Conservation (phyloP, 2,888 invertebrate genomes). For the Colletes collaris region DNA sequence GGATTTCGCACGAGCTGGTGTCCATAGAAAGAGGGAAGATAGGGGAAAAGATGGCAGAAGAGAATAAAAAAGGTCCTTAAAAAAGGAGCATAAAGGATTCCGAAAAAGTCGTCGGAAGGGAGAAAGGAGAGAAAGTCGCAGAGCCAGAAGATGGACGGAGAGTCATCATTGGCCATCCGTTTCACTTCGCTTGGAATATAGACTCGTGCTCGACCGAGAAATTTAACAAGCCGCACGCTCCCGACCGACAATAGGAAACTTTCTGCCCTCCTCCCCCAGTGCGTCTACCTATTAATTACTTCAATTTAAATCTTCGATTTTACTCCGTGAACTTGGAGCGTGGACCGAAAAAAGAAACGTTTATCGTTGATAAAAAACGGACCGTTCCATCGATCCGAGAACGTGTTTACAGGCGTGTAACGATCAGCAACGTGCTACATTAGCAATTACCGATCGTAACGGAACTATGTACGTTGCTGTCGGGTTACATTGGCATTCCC, state of each 20-base stretch:
- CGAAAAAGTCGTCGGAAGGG: slow-evolving; percentile 30
- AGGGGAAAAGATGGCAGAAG: slow-evolving; percentile 7
- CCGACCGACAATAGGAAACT: slow-evolving; percentile 67
- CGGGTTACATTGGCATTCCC: slow-evolving; percentile 38
- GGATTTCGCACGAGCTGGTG: slow-evolving; percentile 63
- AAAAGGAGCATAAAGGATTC: slow-evolving; percentile 36
- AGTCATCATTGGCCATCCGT: slow-evolving; percentile 69
- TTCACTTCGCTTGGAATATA: slow-evolving; percentile 74
- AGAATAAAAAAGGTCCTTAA: slow-evolving; percentile 29
- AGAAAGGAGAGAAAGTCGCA: background rate
- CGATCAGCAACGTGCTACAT: slow-evolving; percentile 23
- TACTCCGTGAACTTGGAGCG: background rate
- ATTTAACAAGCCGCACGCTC: slow-evolving; percentile 76
- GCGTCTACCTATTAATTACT: slow-evolving; percentile 73
- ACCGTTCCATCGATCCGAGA: background rate
- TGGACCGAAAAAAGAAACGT: no score
- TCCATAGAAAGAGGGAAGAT: background rate
- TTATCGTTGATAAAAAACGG: no score
- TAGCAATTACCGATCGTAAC: slow-evolving; percentile 36
- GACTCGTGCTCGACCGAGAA: slow-evolving; percentile 74
- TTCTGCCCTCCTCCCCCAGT: slow-evolving; percentile 50
- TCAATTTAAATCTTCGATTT: slow-evolving; percentile 67
- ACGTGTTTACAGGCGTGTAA: background rate
- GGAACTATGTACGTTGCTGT: slow-evolving; percentile 21
- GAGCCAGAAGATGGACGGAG: slow-evolving; percentile 47